Evolutionary conservation across 2,797 vertebrate genomes (phyloP), one percentile per base, ranked within the genome.

Genomic region (Epinephelus malabaricus): DNA sequence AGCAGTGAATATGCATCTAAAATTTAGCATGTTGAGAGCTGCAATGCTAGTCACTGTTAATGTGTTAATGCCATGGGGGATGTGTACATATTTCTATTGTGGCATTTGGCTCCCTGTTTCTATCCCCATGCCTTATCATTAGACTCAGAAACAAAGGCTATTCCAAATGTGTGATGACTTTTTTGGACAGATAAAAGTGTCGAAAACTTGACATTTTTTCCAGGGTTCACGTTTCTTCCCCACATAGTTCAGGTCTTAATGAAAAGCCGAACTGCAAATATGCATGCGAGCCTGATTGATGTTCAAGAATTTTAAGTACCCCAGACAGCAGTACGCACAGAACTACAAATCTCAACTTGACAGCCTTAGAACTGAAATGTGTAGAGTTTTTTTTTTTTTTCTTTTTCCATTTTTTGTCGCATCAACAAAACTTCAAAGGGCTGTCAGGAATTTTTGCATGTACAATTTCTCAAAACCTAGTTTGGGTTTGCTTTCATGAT

Each of bases 361-460:
- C 74, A 81, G 79, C 69, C 21, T 75, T 27, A 23, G 49, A 78
- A 71, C 63, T 51, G 69, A 83, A 81, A 70, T 66, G 47, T 76
- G 66, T 61, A 25, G 51, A 25, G 21, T 49, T 81, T 68, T 69
- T 54, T 21, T 54, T 21, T 21, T 21, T 73, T 61, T 68, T 25
- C 30, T 45, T 61, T 47, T 61, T 68, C 21, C 23, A 38, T 61
- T 47, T 75, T 82, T 47, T 69, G 60, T 69, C 56, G 4, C 79
- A 61, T 86, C 85, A 80, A 76, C 74, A 76, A 23, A 86, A 82
- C 83, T 79, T 87, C 69, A 88, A 87, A 91, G 71, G 38, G 45
- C 71, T 80, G 81, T 85, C 50, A 76, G 62, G 59, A 73, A 69
- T 54, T 78, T 82, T 58, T 74, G 72, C 65, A 73, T 78, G 43